Percentiles rank a stretch among this genome's conserved stretches.
phyloP scores from a whole-genome alignment of 2,888 invertebrate species.

The Cinara cedri region DNA sequence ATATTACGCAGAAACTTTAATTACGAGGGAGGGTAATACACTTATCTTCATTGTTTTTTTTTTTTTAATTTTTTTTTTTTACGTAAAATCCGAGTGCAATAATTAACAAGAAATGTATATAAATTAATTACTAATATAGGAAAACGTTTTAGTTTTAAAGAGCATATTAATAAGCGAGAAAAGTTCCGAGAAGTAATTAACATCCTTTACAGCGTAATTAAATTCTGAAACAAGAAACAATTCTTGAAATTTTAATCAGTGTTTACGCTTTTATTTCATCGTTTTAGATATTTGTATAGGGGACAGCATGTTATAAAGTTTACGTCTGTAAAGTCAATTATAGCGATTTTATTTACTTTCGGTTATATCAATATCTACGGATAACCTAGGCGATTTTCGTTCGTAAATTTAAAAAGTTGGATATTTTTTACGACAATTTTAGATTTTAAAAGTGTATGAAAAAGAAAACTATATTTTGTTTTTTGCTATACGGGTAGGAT shows the following conservation, averaged over 20 bases:
- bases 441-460: too few relatives aligned
- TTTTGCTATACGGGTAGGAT: too few relatives aligned
- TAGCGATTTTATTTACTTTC: too few relatives aligned
- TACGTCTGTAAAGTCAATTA: constrained; percentile 39
- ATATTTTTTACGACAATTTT: too few relatives aligned
- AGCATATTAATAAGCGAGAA: constrained; percentile 53
- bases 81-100: constrained; percentile 40
- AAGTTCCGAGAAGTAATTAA: constrained; percentile 56
- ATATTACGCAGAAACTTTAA: constrained; percentile 42
- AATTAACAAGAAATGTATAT: constrained; percentile 54
- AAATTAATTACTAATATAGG: constrained; percentile 54
- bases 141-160: constrained; percentile 55
- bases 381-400: too few relatives aligned
- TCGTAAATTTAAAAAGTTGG: too few relatives aligned
- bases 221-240: constrained; percentile 52
- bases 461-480: too few relatives aligned
- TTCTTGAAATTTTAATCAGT: constrained; percentile 52
- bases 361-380: too few relatives aligned
- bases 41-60: constrained; percentile 49
- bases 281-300: constrained; percentile 20
- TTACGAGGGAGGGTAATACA: constrained; percentile 41
- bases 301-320: constrained; percentile 29
- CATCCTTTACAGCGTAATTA: constrained; percentile 49
- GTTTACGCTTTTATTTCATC: constrained; percentile 48
- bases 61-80: background rate